A percentile compares a stretch with the other conserved stretches of the same genome.
These are phyloP conservation scores for Sorex fumeus DNA, from an alignment of 2,113 vertebrate genomes.

Conservation along the genomic window DNA sequence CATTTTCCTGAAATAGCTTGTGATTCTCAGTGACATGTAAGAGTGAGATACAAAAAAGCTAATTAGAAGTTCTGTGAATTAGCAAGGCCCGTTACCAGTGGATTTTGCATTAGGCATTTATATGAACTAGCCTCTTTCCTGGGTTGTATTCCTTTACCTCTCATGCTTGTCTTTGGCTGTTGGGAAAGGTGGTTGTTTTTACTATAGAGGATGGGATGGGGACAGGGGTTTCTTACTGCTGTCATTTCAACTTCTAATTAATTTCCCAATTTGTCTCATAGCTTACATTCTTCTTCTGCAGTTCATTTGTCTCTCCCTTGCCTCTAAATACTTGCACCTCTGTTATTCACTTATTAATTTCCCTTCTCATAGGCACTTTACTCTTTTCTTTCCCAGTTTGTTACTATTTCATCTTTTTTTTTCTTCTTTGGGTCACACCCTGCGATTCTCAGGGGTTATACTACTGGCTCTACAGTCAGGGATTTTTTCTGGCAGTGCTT, in stretches of 20 bases:
- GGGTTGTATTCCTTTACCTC: neutral
- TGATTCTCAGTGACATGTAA: neutral
- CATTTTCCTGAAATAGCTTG: neutral
- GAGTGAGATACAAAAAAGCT: neutral
- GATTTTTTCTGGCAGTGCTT: too few relatives aligned
- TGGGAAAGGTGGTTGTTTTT: conserved; percentile 4
- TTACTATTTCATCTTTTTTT: conserved; percentile 37
- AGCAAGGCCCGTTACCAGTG: neutral
- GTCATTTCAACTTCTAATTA: conserved; percentile 11
- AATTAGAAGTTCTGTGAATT: conserved; percentile 20
- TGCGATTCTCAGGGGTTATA: too few relatives aligned
- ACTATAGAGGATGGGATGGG: neutral
- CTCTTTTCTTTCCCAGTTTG: conserved; percentile 37
- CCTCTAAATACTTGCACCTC: neutral
- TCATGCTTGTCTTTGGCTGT: neutral
- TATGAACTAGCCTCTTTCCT: neutral
- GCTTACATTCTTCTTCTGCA: neutral
- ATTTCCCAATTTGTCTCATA: neutral
- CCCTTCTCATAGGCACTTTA: neutral
- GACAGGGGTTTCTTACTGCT: neutral
- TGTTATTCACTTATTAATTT: neutral
- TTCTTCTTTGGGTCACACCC: too few relatives aligned
- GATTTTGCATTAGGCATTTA: neutral
- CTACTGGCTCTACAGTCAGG: too few relatives aligned
- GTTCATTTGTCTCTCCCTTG: neutral